Base-by-base conservation (phyloP, 2,888 invertebrate species). In the Ceramica pisi region DNA sequence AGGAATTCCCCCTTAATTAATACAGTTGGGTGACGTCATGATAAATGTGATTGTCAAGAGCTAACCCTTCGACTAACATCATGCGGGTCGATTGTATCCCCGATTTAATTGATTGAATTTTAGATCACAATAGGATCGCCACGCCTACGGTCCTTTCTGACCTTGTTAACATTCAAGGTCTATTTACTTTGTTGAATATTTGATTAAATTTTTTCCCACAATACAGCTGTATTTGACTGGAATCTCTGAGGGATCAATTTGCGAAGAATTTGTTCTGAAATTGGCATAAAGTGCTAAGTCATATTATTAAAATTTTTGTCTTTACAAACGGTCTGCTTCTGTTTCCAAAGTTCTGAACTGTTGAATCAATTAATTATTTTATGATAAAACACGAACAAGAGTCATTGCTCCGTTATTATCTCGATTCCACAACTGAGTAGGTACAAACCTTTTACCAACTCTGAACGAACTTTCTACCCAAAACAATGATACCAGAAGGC, bases 131-230 rank as follows among this genome's bases (percentile, higher is more conserved):
- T 76, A 56, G 73, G 57, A 69, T 70, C 64, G 60, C 61, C 75
- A 79, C 71, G 75, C 83, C 83, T 70, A 64, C 82, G 60, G 51
- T 77, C 75, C 64, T 73, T 71, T 74, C 68, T 75, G 77, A 85
- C 81, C 83, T 78, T 83, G 70, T 81, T 83, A 75, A 70, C 77
- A 74, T 83, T 85, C 77, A 79, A 84, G 79, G 77, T 61, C 65
- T 77, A 76, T 75, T 75, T 84, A 78, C 65, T 72, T 61, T 67
- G 72, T 82, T 73, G 55, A 78, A 78, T 80, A 78, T 75, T 77
- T 68, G n/a, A 63, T 68, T 55, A 1, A n/a, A 31, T 51, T 61
- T 62, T 70, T 70, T 55, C 21, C 56, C 59, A 71, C 66, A 75
- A 53, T 67, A 64, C 66, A 60, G 63, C 46, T 80, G 23, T 66